phyloP scores from a whole-genome alignment of 37 sponge, comb jelly and placozoan species.

The Diacarnus erythraeanus region DNA sequence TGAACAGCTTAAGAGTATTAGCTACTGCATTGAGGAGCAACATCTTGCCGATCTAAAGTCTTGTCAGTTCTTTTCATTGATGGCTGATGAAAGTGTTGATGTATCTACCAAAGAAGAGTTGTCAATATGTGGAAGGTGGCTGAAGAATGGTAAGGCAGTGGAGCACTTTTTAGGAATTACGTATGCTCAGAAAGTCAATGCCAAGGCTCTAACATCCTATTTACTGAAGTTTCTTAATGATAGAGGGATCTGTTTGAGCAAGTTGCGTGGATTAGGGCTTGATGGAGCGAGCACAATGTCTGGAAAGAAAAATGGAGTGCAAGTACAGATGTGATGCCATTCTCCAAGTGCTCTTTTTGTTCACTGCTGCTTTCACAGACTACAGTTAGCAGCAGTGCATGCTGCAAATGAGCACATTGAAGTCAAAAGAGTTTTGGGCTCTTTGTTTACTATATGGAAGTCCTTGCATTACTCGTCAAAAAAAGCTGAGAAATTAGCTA shows the following conservation, averaged over 20 bases:
- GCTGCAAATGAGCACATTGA: constrained; percentile 11
- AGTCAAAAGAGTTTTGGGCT: not conserved
- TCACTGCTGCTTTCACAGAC: constrained; percentile 36
- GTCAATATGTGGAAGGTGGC: constrained; percentile 33
- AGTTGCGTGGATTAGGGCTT: constrained; percentile 54
- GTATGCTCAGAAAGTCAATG: constrained; percentile 18
- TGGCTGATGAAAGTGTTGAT: constrained; percentile 50
- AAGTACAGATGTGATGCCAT: constrained; percentile 29
- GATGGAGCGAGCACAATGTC: constrained; percentile 63
- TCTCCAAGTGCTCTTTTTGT: constrained; percentile 46
- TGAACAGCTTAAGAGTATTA: not conserved
- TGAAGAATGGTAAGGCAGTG: constrained; percentile 17
- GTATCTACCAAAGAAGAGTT: constrained; percentile 33
- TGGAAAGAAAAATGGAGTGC: constrained; percentile 49
- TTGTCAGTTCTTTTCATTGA: constrained; percentile 32
- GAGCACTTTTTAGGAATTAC: constrained; percentile 27
- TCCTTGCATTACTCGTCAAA: constrained; percentile 28
- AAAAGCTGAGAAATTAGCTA: constrained; percentile 33
- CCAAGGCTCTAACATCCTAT: constrained; percentile 31
- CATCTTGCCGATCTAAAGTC: constrained; percentile 3
- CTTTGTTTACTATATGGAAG: constrained; percentile 2
- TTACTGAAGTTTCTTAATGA: constrained; percentile 23
- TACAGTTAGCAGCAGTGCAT: constrained; percentile 65
- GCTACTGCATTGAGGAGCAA: constrained; percentile 13
- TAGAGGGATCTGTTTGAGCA: constrained; percentile 8